Evolutionary conservation across 2,888 invertebrate genomes (phyloP).

Genomic region (Conops quadrifasciatus): DNA sequence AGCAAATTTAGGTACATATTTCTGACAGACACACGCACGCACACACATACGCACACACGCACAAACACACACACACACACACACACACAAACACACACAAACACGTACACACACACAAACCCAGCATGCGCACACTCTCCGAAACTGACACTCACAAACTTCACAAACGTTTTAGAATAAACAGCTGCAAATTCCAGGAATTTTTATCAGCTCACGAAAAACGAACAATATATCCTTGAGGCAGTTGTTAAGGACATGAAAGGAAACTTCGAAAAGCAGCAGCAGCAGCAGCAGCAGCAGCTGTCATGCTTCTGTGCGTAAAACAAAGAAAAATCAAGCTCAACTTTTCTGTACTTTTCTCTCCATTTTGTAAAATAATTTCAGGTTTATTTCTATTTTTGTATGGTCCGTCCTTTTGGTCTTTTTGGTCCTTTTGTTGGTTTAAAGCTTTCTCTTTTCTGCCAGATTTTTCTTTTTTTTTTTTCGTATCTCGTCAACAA

Average conservation of each 20-base stretch:
- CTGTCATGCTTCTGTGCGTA: too few species aligned
- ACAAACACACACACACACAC: not conserved
- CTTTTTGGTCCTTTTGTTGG: not conserved
- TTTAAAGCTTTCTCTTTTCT: constrained; percentile 16
- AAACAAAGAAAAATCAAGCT: constrained; percentile 8
- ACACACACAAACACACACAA: not conserved
- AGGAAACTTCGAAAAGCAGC: not conserved
- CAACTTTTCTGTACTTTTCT: not conserved
- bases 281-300: not conserved
- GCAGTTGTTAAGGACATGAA: too few species aligned
- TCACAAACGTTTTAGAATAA: too few species aligned
- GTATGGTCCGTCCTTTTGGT: not conserved
- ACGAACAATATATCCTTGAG: too few species aligned
- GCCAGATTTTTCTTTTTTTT: constrained; percentile 30
- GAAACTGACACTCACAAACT: not conserved
- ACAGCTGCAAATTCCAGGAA: constrained; percentile 18
- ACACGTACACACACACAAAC: not conserved
- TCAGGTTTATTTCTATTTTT: constrained; percentile 20
- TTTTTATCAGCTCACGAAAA: too few species aligned
- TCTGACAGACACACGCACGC: not conserved
- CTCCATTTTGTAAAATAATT: constrained; percentile 13
- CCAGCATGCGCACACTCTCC: too few species aligned
- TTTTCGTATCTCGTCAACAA: constrained; percentile 48
- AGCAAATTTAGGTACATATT: not conserved
- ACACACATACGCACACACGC: not conserved